phyloP scores from a whole-genome alignment of 2,113 vertebrate species.

The Turnix velox region DNA sequence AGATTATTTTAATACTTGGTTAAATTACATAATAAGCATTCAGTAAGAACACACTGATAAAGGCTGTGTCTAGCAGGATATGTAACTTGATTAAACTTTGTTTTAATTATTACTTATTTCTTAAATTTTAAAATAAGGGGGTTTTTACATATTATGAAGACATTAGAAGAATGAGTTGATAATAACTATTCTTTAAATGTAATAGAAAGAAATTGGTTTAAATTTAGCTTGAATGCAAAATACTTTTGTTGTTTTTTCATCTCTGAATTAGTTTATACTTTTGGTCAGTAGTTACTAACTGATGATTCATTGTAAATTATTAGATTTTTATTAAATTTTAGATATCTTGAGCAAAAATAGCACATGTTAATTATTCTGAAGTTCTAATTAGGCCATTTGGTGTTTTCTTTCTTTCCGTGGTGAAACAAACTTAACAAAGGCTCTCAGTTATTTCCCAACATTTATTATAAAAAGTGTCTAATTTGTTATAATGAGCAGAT shows the following conservation, averaged over 20 bases:
- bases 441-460: not conserved
- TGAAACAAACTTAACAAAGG: not conserved
- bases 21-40: not conserved
- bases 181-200: not conserved
- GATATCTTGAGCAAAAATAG: not conserved
- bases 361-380: not conserved
- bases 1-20: not conserved
- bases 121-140: not conserved
- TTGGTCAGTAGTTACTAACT: not conserved
- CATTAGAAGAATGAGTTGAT: not conserved
- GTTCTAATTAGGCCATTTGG: not conserved
- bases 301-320: not conserved
- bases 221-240: not conserved
- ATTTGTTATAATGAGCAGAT: not conserved
- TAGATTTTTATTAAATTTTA: not conserved
- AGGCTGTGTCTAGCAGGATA: not conserved
- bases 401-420: not conserved
- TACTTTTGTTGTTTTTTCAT: not conserved
- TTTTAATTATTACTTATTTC: not conserved
- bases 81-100: not conserved
- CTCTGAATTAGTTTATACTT: not conserved
- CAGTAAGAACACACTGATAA: not conserved
- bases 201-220: not conserved
- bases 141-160: not conserved
- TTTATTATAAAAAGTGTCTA: not conserved